Percentiles rank a stretch among this genome's conserved stretches.
Conservation (phyloP, 1,140 invertebrate species). For the Zophobas atratus region DNA sequence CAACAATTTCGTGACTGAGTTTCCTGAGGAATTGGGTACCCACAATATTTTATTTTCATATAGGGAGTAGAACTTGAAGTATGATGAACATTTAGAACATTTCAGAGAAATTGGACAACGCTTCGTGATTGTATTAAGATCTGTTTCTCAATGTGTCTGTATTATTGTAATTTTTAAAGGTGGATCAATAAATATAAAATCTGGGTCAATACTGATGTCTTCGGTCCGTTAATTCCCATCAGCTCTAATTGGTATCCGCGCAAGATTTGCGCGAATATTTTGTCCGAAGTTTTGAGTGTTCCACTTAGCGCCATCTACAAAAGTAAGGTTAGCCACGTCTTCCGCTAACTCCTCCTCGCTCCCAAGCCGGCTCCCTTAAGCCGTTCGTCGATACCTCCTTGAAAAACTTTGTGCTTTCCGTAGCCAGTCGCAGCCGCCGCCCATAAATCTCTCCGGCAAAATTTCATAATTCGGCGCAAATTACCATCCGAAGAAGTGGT, state of each 20-base stretch:
- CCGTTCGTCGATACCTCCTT: constrained; percentile 16
- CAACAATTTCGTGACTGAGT: too few species aligned
- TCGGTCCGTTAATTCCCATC: too few species aligned
- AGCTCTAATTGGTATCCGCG: too few species aligned
- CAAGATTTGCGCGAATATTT: too few species aligned
- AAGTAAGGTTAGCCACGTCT: neutral
- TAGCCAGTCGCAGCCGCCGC: constrained; percentile 16
- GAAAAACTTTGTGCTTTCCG: constrained; percentile 30
- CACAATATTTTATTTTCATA: neutral
- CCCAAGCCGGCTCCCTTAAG: neutral
- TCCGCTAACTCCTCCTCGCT: neutral
- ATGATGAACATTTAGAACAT: neutral
- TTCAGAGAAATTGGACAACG: too few species aligned
- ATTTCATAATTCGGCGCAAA: constrained; percentile 41
- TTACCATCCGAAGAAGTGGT: constrained; percentile 11
- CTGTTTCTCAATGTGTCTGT: too few species aligned
- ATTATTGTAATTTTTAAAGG: too few species aligned
- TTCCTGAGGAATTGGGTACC: too few species aligned
- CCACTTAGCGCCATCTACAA: neutral
- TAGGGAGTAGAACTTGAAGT: neutral
- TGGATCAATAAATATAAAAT: too few species aligned
- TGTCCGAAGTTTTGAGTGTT: too few species aligned
- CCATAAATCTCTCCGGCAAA: constrained; percentile 8
- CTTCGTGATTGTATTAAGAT: too few species aligned
- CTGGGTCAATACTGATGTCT: too few species aligned